Evolutionary conservation across 2,888 invertebrate species (phyloP), one percentile per base, ranked within the genome.

Genomic region (Calameuta idolon): DNA sequence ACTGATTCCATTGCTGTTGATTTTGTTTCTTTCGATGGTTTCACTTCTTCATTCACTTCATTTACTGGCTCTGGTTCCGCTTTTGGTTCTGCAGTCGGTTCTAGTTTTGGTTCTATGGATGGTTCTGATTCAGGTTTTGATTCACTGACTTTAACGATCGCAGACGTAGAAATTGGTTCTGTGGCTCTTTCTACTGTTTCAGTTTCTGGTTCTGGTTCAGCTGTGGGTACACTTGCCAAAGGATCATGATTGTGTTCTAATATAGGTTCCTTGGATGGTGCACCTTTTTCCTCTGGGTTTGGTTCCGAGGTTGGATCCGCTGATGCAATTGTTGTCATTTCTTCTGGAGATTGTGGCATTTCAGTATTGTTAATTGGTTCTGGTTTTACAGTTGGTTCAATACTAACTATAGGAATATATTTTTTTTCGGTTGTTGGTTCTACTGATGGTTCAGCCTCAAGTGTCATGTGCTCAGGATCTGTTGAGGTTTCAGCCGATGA

Each of bases 331-430:
- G 76, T 82, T 33, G 80, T 76, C 11, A 75, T 75, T 69, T 79
- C 75, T 12, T 78, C 73, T 31, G 77, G 74, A 15, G 69, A 76
- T 12, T 79, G 73, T n/a, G 74, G 23, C 31, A 74, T 74, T 35
- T 83, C 82, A 34, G 83, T 71, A 69, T 33, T 69, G 77, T 78
- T 3, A 79, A 80, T 75, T 23, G 83, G 80, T 74, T 85, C 81
- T 75, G 84, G 80, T 81, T 85, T 80, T 40, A 81, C 73, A 73
- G 80, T 80, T 75, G 82, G 77, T 78, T 84, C 82, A 37, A 84
- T 82, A n/a, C 69, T 31, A 69, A 69, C 9, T 31, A 69, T 31
- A 3, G 69, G 69, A 69, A 69, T 31, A 31, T 69, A 5, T n/a
- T n/a, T n/a, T n/a, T 69, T 69, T 69, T 69, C 69, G 12, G 37